Base-by-base conservation (phyloP, 1,140 invertebrate species). In the Patella vulgata region DNA sequence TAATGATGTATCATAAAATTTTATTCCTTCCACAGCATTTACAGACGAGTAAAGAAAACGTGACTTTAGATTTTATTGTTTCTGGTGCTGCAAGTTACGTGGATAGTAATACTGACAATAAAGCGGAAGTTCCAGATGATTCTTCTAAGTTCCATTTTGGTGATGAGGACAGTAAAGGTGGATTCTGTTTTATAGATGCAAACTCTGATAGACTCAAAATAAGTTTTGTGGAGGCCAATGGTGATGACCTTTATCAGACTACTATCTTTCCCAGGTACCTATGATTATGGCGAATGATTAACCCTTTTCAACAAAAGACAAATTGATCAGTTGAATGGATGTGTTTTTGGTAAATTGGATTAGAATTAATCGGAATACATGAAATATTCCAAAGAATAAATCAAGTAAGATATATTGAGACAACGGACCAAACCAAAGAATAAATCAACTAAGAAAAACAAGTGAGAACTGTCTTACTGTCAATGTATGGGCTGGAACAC, bases 71-170 rank as follows among this genome's bases (percentile, higher is more conserved):
- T 44, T 85, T 82, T 46, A 79, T 85, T 65, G 74, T 85, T 2
- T 74, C 71, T 40, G 84, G 84, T 25, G 74, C 80, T 14, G 80
- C 81, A 17, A 84, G 84, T 50, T 82, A 84, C 61, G 78, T 85
- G 25, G 79, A 85, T 52, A 57, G 54, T 6, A 80, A 73, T 21
- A 69, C 59, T 6, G 68, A 44, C 23, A 82, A 85, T 64, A 63
- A 68, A 11, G 55, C 69, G 11, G 48, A 66, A 39, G 74, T 85
- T 9, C 84, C 84, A 33, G 25, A 56, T 0, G 70, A 68, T 6
- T 78, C 75, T n/a, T 69, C 76, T 3, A 77, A 78, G 48, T 85
- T 81, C 60, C 74, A 76, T 66, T 84, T 83, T 83, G 82, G 78
- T 9, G 68, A 84, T 47, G 43, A 68, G 36, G 40, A 47, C n/a